Evolutionary conservation across 2,797 vertebrate species (phyloP).

Genomic region (Spinus pinus): DNA sequence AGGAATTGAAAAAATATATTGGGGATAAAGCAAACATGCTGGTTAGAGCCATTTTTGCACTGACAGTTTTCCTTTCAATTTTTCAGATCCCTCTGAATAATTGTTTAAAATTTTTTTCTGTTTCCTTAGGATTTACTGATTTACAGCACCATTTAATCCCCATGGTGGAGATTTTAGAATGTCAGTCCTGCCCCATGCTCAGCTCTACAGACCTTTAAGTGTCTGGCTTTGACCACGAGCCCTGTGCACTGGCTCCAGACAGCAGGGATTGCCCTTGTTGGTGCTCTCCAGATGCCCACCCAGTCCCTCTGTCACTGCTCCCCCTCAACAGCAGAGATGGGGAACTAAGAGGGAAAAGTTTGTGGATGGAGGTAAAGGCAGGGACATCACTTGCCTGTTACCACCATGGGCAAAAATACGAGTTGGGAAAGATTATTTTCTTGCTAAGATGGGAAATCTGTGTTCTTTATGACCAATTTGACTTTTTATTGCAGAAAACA

Average conservation of each 20-base stretch:
- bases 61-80: neutral
- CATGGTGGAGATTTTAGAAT: neutral
- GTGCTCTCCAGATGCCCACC: neutral
- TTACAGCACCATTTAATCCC: neutral
- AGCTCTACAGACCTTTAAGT: neutral
- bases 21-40: neutral
- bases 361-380: neutral
- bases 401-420: neutral
- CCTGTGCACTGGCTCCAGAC: neutral
- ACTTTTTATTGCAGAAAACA: neutral
- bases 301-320: neutral
- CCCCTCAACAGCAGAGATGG: fast-evolving
- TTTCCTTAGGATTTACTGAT: neutral
- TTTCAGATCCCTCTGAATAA: neutral
- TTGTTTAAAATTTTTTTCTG: neutral
- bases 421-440: neutral
- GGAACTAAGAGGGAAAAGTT: neutral
- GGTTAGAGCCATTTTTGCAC: neutral
- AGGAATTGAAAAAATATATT: neutral
- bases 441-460: neutral
- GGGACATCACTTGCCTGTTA: neutral
- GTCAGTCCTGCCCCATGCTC: neutral
- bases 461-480: neutral
- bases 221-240: neutral
- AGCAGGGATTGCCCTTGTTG: neutral